These are phyloP conservation scores for Blera fallax DNA, from an alignment of 2,888 invertebrate genomes.

Conservation along the genomic window DNA sequence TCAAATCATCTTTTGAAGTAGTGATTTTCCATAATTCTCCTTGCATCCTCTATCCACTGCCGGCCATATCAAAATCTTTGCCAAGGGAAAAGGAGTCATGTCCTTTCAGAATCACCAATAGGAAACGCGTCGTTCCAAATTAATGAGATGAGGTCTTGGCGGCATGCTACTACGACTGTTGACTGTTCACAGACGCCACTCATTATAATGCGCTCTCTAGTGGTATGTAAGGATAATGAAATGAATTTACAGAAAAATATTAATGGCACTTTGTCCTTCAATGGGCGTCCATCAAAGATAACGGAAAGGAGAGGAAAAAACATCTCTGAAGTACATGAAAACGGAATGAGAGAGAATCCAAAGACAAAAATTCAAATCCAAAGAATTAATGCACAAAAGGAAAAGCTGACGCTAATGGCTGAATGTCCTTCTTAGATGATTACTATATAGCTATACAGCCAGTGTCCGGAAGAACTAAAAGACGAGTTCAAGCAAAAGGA, in stretches of 20 bases:
- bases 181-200: slow-evolving; percentile 11
- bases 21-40: slow-evolving; percentile 66
- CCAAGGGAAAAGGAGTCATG: slow-evolving; percentile 33
- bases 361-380: background rate
- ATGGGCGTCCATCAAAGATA: background rate
- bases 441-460: background rate
- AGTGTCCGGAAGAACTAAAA: too few relatives aligned
- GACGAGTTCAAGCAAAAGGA: background rate
- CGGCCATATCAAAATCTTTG: background rate
- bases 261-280: slow-evolving; percentile 53
- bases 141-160: slow-evolving; percentile 47
- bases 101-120: slow-evolving; percentile 36
- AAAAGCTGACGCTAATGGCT: slow-evolving; percentile 27
- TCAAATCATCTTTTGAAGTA: slow-evolving; percentile 67
- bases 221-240: slow-evolving; percentile 34
- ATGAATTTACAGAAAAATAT: slow-evolving; percentile 46
- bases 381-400: slow-evolving; percentile 9
- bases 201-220: slow-evolving; percentile 29
- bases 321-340: background rate
- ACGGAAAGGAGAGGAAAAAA: background rate
- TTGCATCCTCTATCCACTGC: background rate
- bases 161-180: background rate
- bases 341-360: background rate
- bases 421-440: slow-evolving; percentile 29
- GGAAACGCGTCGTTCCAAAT: slow-evolving; percentile 48